phyloP scores from a whole-genome alignment of 2,113 vertebrate genomes.

The Ceratotherium simum region DNA sequence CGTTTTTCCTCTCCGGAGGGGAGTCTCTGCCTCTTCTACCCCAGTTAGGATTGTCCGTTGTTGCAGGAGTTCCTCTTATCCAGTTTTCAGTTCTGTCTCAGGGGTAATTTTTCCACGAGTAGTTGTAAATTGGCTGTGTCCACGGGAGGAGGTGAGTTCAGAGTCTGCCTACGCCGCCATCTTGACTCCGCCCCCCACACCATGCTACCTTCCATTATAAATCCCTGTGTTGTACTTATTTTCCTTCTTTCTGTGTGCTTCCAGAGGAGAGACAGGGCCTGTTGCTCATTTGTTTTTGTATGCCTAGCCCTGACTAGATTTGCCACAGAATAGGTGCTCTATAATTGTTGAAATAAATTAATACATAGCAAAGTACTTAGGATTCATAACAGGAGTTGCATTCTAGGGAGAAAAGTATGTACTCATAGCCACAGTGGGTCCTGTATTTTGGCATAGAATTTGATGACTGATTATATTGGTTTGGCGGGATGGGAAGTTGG shows the following conservation, averaged over 20 bases:
- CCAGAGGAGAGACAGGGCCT: not conserved
- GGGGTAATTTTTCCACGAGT: no score
- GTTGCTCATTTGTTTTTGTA: not conserved
- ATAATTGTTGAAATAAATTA: slow-evolving; percentile 9
- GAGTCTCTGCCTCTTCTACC: no score
- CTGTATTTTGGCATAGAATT: not conserved
- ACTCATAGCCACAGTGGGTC: not conserved
- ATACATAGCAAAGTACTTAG: not conserved
- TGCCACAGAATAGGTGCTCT: not conserved
- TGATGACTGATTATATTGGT: not conserved
- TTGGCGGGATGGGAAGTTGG: no score
- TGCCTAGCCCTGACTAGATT: not conserved
- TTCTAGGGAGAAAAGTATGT: not conserved
- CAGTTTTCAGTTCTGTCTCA: no score
- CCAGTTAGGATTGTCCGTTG: no score
- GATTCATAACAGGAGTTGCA: not conserved
- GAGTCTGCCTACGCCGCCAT: no score
- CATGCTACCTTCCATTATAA: not conserved
- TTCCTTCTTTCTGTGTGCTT: not conserved
- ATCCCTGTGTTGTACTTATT: not conserved
- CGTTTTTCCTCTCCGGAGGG: no score
- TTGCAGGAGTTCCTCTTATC: no score
- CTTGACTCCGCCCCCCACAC: no score
- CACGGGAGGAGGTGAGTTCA: no score
- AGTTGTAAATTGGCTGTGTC: no score